These are phyloP conservation scores for Salarias fasciatus DNA, from an alignment of 2,797 vertebrate genomes.

Conservation along the genomic window DNA sequence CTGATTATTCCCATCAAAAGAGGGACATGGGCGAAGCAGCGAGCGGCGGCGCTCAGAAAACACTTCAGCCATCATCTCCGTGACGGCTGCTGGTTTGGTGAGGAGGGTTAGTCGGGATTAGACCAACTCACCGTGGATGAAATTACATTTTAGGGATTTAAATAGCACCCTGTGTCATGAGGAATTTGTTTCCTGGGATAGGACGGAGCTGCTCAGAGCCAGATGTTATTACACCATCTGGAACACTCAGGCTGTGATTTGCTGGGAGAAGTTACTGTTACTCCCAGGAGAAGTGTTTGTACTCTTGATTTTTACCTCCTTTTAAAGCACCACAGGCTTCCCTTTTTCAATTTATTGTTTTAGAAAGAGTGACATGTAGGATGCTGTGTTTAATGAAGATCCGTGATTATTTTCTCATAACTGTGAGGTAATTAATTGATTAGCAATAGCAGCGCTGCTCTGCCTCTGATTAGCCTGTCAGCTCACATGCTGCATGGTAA, in stretches of 20 bases:
- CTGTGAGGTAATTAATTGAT: too few relatives aligned
- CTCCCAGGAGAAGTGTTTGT: too few relatives aligned
- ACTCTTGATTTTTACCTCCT: too few relatives aligned
- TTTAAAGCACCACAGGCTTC: too few relatives aligned
- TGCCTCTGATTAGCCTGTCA: too few relatives aligned
- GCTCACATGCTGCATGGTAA: too few relatives aligned
- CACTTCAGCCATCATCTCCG: conserved; percentile 7
- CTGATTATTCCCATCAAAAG: conserved; percentile 42
- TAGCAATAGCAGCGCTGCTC: too few relatives aligned
- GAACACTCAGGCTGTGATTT: not conserved
- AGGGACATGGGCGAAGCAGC: conserved; percentile 17
- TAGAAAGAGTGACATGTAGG: too few relatives aligned
- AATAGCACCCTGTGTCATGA: not conserved
- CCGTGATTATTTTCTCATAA: too few relatives aligned
- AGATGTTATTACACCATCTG: not conserved
- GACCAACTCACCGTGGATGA: conserved; percentile 1
- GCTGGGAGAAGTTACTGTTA: too few relatives aligned
- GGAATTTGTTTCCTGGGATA: conserved; percentile 1
- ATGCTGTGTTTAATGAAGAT: too few relatives aligned
- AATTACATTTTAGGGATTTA: conserved; percentile 16
- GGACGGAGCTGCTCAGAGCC: not conserved
- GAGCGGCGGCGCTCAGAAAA: not conserved
- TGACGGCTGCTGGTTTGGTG: not conserved
- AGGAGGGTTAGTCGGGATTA: conserved; percentile 13
- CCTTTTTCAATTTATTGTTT: too few relatives aligned